Evolutionary conservation across 2,797 vertebrate genomes (phyloP), one percentile per base, ranked within the genome.

Genomic region (Ispidina lecontei): DNA sequence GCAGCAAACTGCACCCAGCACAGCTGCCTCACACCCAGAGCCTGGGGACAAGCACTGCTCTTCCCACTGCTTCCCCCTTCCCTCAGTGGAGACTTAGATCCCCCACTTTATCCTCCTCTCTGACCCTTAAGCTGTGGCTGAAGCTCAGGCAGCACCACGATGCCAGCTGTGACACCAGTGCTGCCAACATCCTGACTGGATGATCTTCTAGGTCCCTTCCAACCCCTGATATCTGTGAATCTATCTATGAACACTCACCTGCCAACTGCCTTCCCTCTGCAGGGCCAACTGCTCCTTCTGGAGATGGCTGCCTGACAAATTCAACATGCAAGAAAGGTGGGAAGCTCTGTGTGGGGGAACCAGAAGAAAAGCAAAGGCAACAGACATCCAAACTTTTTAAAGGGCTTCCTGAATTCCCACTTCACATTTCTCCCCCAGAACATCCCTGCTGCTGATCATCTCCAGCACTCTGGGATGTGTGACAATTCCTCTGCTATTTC

Each of bases 401-500:
- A 95, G 62, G 37, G 67, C 71, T 79, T 47, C 84, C 75, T 19
- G 29, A 62, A 80, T 47, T 67, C 69, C 76, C 67, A 46, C 59
- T 77, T 58, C 64, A 13, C 39, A 9, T 90, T 79, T 80, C 74
- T 96, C 51, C 77, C 58, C 60, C 43, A 23, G 28, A 64, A 65
- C 51, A 43, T 43, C 49, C 16, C 2, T 6, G 69, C 58, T 88
- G 88, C 5, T 33, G 59, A 69, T 84, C 73, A 56, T 44, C 54
- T 56, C 69, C 70, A 85, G 64, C 80, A 4, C 86, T 58, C 79
- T n/a, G 80, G 89, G 77, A 81, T 1, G 33, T 35, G 87, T 60
- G 81, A 93, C 82, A 95, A 76, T 69, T 73, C 87, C 86, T 70
- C 81, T 81, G 81, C 87, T 54, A 10, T 82, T 91, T 56, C 44